A percentile compares a stretch with the other conserved stretches of the same genome.
phyloP scores from a whole-genome alignment of 2,797 vertebrate species.

The Morus bassanus region DNA sequence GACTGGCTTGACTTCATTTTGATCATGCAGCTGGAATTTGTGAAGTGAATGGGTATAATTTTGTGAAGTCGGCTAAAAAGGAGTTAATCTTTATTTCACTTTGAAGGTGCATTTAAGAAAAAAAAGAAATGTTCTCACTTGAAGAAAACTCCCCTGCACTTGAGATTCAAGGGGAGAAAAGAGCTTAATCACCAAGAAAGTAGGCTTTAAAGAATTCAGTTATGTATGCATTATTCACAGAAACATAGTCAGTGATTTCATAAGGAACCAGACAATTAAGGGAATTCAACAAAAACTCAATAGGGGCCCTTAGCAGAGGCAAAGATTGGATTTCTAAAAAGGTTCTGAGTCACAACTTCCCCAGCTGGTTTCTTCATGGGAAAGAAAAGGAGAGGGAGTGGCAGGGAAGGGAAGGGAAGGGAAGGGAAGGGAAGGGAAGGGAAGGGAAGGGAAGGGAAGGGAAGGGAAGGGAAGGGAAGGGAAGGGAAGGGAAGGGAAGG shows the following conservation, averaged over 20 bases:
- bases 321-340: background rate
- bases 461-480: too few species aligned
- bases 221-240: slow-evolving; percentile 3
- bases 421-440: too few species aligned
- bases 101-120: background rate
- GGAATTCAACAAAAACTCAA: background rate
- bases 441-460: too few species aligned
- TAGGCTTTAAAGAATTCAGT: background rate
- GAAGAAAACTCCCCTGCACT: background rate
- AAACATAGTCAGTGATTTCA: background rate
- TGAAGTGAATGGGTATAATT: background rate
- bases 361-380: background rate
- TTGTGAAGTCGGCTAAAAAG: background rate
- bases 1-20: background rate
- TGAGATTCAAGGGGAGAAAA: slow-evolving; percentile 10
- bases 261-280: background rate
- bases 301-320: background rate
- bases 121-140: background rate
- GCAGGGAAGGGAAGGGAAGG: background rate
- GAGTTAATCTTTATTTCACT: background rate
- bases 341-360: background rate
- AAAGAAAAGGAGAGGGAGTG: background rate
- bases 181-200: slow-evolving; percentile 1
- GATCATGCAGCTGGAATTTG: background rate
- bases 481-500: too few species aligned